Base-by-base conservation (phyloP, 1,140 invertebrate genomes). In the Amyelois transitella region DNA sequence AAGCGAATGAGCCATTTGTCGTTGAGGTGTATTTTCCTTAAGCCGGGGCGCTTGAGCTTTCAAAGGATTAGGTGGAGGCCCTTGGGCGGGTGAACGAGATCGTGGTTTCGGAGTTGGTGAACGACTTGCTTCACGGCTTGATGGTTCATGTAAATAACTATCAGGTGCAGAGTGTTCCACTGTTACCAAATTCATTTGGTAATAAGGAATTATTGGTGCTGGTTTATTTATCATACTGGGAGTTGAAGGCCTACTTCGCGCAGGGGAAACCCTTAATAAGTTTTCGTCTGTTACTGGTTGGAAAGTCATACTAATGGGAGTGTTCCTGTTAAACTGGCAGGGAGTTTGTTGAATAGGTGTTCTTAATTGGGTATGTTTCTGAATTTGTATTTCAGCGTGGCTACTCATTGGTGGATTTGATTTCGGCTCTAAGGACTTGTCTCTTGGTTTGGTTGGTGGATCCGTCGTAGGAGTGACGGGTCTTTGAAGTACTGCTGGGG, bases 161-260 rank as follows among this genome's bases (percentile, higher is more conserved):
- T 91, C 89, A 0, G 90, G 72, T 4, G 92, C 89, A 38, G 75
- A 53, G 62, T 90, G 89, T 66, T 91, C 91, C 17, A 91, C 89
- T 44, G 91, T 88, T 38, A 91, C 89, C 60, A 93, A 88, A 79
- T 92, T 92, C 77, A 91, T 91, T 75, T 93, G 92, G 72, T 93
- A 93, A 72, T 90, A 91, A 17, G 92, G 92, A 55, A 93, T 88
- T 52, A 91, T 88, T 10, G 92, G 91, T 0, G 91, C 91, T 49
- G 91, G 90, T 86, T 92, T 92, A 75, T 91, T 92, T 53, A 91
- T 92, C 77, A 91, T 75, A 75, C 91, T 91, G 1, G 92, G 92
- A 47, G 91, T 92, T 53, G 88, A 87, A 19, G 91, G 85, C 45
- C 92, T 77, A 65, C 87, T 89, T 50, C 77, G 69, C 17, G 66